Evolutionary conservation across 2,888 invertebrate species (phyloP).

Genomic region (Trachelus stipa): DNA sequence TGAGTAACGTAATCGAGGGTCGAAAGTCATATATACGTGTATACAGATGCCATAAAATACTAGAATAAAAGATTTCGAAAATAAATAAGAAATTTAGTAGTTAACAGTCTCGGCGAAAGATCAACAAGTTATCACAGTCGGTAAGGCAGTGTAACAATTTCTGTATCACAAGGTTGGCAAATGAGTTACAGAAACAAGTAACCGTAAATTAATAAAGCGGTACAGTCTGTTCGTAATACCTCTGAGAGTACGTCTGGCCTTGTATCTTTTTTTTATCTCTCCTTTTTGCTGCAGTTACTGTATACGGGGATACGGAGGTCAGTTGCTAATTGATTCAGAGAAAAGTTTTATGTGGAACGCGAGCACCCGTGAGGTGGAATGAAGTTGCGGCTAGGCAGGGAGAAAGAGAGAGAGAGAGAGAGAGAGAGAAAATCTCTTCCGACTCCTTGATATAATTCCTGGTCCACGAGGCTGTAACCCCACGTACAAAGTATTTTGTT

Average conservation of each 20-base stretch:
- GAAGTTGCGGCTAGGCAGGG: slow-evolving; percentile 1
- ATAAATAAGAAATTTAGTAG: not conserved
- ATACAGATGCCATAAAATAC: not conserved
- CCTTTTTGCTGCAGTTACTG: slow-evolving; percentile 16
- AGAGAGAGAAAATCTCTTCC: not conserved
- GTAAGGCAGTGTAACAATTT: not conserved
- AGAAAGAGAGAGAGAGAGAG: slow-evolving; percentile 3
- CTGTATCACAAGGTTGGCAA: not conserved
- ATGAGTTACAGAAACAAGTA: not conserved
- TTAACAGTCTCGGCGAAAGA: not conserved
- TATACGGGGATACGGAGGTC: slow-evolving; percentile 25
- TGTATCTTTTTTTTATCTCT: not conserved
- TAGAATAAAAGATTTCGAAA: not conserved
- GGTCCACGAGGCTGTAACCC: slow-evolving; percentile 28
- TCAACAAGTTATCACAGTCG: not conserved
- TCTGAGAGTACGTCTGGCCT: not conserved
- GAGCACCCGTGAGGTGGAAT: not conserved
- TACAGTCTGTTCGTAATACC: not conserved
- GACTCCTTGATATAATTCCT: slow-evolving; percentile 12
- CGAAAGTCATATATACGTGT: not conserved
- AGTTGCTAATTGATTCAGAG: slow-evolving; percentile 20
- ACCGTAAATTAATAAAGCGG: not conserved
- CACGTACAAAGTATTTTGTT: slow-evolving; percentile 32
- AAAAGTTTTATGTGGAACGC: slow-evolving; percentile 21
- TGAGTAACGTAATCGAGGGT: not conserved